Evolutionary conservation across 2,888 invertebrate genomes (phyloP).

Genomic region (Myopa testacea): DNA sequence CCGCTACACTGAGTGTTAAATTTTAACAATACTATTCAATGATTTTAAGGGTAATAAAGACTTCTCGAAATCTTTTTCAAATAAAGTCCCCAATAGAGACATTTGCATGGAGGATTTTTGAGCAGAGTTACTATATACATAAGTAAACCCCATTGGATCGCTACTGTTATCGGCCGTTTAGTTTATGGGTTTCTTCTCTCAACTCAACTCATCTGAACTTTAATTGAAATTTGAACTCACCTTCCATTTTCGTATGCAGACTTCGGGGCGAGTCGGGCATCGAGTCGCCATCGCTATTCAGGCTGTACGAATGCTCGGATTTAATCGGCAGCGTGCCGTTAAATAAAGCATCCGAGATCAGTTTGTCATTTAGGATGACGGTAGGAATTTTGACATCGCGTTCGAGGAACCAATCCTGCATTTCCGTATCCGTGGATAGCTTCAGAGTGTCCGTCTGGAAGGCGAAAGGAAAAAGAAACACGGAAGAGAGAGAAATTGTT

Average conservation of each 20-base stretch:
- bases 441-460: conserved; percentile 76
- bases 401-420: conserved; percentile 78
- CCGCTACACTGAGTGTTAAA: no score
- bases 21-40: no score
- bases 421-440: conserved; percentile 74
- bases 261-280: conserved; percentile 76
- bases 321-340: conserved; percentile 83
- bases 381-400: conserved; percentile 74
- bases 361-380: conserved; percentile 87
- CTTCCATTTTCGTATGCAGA: conserved; percentile 79
- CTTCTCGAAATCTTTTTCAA: no score
- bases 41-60: no score
- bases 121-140: no score
- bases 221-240: conserved; percentile 67
- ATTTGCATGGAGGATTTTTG: no score
- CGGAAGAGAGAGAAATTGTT: not conserved
- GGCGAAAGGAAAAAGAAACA: conserved; percentile 39
- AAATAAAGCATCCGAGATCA: conserved; percentile 77
- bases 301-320: conserved; percentile 92
- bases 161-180: no score
- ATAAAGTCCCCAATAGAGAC: no score
- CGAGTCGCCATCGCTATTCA: conserved; percentile 79
- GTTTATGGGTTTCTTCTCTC: no score
- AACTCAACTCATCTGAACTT: no score
- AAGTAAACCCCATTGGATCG: no score